A percentile compares a stretch with the other conserved stretches of the same genome.
Conservation (phyloP, 2,113 vertebrate genomes). For the Daboia siamensis region DNA sequence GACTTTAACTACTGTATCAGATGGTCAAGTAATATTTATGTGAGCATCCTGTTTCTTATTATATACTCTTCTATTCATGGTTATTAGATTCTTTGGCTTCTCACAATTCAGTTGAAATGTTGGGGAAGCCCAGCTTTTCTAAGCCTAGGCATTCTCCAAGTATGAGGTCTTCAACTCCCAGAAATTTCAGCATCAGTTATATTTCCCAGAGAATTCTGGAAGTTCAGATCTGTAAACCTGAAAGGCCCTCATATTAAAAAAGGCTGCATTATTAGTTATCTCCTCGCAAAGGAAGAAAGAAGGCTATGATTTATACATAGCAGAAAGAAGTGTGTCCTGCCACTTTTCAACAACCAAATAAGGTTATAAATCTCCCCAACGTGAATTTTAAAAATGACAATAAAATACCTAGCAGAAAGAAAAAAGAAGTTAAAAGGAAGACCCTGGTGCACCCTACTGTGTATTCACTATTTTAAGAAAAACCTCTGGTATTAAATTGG, state of each 20-base stretch:
- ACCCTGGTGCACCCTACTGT: neutral
- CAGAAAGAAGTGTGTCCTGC: neutral
- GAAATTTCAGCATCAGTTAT: neutral
- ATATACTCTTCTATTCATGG: neutral
- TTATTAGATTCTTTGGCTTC: neutral
- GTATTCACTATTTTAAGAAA: neutral
- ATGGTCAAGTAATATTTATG: neutral
- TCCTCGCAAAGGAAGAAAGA: neutral
- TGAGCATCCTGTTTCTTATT: neutral
- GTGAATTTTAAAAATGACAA: neutral
- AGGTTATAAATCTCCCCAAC: neutral
- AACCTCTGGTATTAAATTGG: neutral
- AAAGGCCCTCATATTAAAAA: neutral
- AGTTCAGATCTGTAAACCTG: neutral
- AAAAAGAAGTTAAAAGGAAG: neutral
- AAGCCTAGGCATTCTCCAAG: neutral
- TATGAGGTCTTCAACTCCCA: neutral
- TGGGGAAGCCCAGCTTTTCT: neutral
- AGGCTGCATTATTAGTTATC: neutral
- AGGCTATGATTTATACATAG: neutral
- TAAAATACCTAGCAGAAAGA: neutral
- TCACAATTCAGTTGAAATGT: neutral
- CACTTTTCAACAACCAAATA: neutral
- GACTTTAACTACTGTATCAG: neutral
- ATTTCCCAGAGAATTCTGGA: neutral